These are phyloP conservation scores for Himalopsyche tibetana DNA, from an alignment of 2,888 invertebrate genomes.

Conservation along the genomic window DNA sequence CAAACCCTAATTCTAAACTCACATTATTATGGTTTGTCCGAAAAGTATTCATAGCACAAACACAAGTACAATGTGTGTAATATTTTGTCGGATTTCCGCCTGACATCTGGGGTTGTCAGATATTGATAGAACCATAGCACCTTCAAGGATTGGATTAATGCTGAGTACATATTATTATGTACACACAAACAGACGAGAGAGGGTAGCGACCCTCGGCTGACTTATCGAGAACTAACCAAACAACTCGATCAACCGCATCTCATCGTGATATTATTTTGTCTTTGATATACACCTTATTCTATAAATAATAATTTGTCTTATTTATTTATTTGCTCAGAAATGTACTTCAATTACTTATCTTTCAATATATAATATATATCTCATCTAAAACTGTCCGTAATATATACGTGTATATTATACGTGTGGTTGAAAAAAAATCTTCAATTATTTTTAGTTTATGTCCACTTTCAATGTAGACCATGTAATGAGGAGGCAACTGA, in stretches of 20 bases:
- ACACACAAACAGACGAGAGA: conserved; percentile 13
- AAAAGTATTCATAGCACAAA: background rate
- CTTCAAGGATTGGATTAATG: conserved; percentile 32
- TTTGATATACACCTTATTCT: too few relatives aligned
- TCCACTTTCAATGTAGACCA: too few relatives aligned
- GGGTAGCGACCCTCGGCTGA: conserved; percentile 7
- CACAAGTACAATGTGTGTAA: background rate
- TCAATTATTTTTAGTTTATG: too few relatives aligned
- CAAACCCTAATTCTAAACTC: background rate
- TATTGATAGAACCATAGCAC: conserved; percentile 21
- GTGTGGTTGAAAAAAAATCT: too few relatives aligned
- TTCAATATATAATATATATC: too few relatives aligned
- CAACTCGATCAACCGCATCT: conserved; percentile 13
- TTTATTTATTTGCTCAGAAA: too few relatives aligned
- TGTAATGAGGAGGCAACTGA: too few relatives aligned
- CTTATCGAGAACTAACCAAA: conserved; percentile 17
- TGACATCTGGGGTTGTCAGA: conserved; percentile 34
- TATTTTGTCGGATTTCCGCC: conserved; percentile 22
- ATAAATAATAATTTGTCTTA: too few relatives aligned
- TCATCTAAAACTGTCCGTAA: too few relatives aligned
- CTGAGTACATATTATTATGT: conserved; percentile 41
- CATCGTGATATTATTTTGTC: background rate
- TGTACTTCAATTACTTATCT: too few relatives aligned
- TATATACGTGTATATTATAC: too few relatives aligned
- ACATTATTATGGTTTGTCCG: background rate